Evolutionary conservation across 1,140 invertebrate species (phyloP).

Genomic region (Ctenoplectra terminalis): DNA sequence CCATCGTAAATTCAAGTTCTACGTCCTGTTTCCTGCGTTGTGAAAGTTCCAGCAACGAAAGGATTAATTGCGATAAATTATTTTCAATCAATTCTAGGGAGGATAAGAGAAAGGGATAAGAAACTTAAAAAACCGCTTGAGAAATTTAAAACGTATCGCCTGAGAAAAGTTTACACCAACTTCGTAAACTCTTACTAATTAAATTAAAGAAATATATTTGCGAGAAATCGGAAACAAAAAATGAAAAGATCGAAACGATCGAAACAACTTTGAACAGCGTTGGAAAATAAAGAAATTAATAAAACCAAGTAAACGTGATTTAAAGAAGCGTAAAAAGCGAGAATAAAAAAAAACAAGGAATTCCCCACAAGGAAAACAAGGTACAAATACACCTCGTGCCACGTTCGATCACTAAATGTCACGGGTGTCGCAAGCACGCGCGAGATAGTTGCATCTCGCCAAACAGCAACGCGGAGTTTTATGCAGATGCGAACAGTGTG

Average conservation of each 20-base stretch:
- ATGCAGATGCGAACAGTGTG: not conserved
- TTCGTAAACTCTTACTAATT: no score
- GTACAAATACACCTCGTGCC: not conserved
- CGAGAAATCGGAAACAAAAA: no score
- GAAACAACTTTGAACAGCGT: no score
- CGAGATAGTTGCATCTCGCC: not conserved
- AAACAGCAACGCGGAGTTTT: conserved; percentile 3
- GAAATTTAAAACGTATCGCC: no score
- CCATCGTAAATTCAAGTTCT: not conserved
- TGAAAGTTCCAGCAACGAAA: not conserved
- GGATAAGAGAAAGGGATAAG: no score
- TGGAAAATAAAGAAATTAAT: not conserved
- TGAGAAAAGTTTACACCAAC: no score
- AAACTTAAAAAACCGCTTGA: no score
- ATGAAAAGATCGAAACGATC: no score
- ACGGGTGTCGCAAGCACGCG: not conserved
- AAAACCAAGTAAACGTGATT: not conserved
- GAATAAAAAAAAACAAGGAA: not conserved
- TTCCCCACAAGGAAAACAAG: not conserved
- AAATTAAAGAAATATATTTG: no score
- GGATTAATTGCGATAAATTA: no score
- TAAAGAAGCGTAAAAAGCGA: not conserved
- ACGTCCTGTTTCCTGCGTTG: conserved; percentile 1
- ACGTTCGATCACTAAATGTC: conserved; percentile 19
- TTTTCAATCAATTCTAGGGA: no score